Evolutionary conservation across 2,888 invertebrate species (phyloP), one percentile per base, ranked within the genome.

Genomic region (Ctena decussata): DNA sequence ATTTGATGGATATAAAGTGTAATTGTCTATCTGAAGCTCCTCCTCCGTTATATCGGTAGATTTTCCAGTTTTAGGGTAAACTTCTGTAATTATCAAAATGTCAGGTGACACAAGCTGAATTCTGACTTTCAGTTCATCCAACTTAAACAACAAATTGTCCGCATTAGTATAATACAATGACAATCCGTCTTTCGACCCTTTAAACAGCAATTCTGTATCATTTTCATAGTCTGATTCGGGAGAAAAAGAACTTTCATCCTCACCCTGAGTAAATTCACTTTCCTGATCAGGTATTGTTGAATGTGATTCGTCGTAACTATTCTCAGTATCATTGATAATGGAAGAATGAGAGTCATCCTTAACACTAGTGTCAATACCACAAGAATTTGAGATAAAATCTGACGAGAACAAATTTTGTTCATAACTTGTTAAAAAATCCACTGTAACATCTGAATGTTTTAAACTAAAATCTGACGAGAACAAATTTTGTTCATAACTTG

Each of bases 161-260:
- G 73, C 73, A 44, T 73, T 73, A 12, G 32, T 44, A 39, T 71
- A 71, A 39, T 71, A 71, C 35, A 71, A n/a, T 15, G 53, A 53
- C 53, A 53, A 53, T 15, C 53, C 53, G 8, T 53, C 53, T 15
- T n/a, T 53, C 18, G 5, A n/a, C n/a, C 53, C 53, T n/a, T 53
- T 53, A n/a, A 53, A 53, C 53, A 18, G 53, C n/a, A 53, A 53
- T 18, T 53, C 21, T 18, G 21, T 53, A n/a, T 53, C 53, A 53
- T 53, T 53, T 53, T 53, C 53, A 53, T 53, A 18, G 8, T 18
- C 53, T n/a, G 53, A 53, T n/a, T 8, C 53, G 21, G 18, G 5
- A 53, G 53, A 53, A 15, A 53, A 53, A 53, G 53, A 18, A 53
- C 12, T 21, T 53, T 53, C 53, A n/a, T 53, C 53, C 21, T 21